Conservation (phyloP, 2,888 invertebrate species). For the Diaprepes abbreviatus region DNA sequence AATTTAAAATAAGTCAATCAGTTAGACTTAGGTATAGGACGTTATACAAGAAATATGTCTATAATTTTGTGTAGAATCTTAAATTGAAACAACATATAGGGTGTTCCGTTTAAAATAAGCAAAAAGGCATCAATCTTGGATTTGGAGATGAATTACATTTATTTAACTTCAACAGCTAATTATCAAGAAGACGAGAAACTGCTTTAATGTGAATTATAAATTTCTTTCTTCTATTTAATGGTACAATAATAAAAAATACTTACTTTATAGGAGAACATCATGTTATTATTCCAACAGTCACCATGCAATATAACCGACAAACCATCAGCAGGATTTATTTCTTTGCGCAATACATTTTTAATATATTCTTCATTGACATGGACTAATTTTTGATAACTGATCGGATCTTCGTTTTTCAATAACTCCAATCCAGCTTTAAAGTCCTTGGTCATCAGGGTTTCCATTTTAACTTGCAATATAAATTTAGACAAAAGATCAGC, state of each 20-base stretch:
- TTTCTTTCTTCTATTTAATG: no score
- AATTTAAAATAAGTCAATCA: no score
- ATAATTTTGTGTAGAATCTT: no score
- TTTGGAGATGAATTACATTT: no score
- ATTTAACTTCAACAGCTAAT: no score
- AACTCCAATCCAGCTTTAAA: conserved; percentile 48
- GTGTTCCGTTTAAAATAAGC: no score
- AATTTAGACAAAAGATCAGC: conserved; percentile 53
- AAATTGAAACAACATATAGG: no score
- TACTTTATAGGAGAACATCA: conserved; percentile 60
- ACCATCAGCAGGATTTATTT: conserved; percentile 42
- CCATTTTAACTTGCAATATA: conserved; percentile 49
- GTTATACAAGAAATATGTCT: no score
- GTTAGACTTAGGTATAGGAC: no score
- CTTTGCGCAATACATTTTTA: conserved; percentile 23
- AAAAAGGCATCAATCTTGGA: no score
- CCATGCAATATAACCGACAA: conserved; percentile 56
- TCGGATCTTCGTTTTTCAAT: conserved; percentile 39
- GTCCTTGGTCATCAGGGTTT: conserved; percentile 30
- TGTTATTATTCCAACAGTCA: conserved; percentile 61
- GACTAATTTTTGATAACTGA: conserved; percentile 49
- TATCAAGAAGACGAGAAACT: no score
- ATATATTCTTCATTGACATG: conserved; percentile 37
- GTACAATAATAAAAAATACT: not conserved
- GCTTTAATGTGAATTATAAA: no score